A percentile compares a stretch with the other conserved stretches of the same genome.
Evolutionary conservation across 37 sponge, comb jelly and placozoan genomes (phyloP).

Genomic region (Aplysina aerophoba): DNA sequence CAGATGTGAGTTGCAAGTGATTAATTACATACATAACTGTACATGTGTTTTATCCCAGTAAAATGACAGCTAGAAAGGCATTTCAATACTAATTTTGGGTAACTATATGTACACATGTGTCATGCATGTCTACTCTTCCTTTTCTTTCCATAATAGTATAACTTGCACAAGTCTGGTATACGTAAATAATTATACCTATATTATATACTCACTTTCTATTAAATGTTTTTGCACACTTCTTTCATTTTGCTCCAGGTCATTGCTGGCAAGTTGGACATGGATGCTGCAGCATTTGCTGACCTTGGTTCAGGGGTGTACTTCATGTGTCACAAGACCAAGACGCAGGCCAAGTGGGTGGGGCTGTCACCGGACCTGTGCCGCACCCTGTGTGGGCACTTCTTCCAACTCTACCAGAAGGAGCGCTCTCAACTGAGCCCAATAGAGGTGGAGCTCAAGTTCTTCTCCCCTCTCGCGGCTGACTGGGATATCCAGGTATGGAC

Average conservation of each 20-base stretch:
- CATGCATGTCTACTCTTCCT: no score
- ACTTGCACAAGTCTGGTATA: no score
- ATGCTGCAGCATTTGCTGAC: background rate
- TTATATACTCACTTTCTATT: no score
- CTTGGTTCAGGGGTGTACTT: background rate
- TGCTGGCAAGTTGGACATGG: background rate
- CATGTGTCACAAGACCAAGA: slow-evolving; percentile 18
- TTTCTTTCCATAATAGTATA: no score
- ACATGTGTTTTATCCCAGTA: no score
- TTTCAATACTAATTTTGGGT: no score
- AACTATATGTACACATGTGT: background rate
- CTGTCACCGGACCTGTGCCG: background rate
- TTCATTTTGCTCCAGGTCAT: background rate
- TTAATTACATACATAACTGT: no score
- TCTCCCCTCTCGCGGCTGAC: background rate
- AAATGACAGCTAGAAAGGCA: no score
- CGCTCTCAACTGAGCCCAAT: slow-evolving; percentile 13
- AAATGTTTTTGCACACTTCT: no score
- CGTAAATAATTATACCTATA: no score
- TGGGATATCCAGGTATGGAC: slow-evolving; percentile 9
- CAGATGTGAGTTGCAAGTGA: slow-evolving; percentile 17
- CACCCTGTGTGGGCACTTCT: slow-evolving; percentile 4
- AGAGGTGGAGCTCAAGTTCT: slow-evolving; percentile 26
- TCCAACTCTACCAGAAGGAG: slow-evolving; percentile 13
- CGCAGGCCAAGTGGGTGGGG: background rate